Evolutionary conservation across 1,140 invertebrate species (phyloP).

Genomic region (Antheraea pernyi): DNA sequence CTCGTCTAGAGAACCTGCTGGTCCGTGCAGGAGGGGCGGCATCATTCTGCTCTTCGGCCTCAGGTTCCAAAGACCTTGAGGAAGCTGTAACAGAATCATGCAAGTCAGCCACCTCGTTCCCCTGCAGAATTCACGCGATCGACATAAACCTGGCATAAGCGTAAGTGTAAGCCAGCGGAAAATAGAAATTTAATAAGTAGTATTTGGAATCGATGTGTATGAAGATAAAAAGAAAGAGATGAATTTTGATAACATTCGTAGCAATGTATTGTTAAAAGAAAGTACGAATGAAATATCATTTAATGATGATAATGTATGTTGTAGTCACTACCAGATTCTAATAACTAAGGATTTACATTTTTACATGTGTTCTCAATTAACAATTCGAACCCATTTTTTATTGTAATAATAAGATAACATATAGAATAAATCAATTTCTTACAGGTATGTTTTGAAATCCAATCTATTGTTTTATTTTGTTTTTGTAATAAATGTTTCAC

Average conservation of each 20-base stretch:
- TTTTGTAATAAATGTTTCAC: background rate
- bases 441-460: too few relatives aligned
- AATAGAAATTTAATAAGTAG: background rate
- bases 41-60: slow-evolving; percentile 54
- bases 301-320: background rate
- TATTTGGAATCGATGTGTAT: background rate
- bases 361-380: background rate
- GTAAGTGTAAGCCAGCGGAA: background rate
- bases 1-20: slow-evolving; percentile 52
- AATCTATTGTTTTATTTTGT: background rate
- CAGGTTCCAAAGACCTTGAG: slow-evolving; percentile 47
- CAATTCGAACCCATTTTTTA: too few relatives aligned
- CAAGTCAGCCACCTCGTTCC: background rate
- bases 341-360: background rate
- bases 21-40: slow-evolving; percentile 45
- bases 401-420: too few relatives aligned
- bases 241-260: background rate
- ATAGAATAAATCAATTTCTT: background rate
- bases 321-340: background rate
- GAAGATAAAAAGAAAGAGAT: background rate
- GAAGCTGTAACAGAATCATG: slow-evolving; percentile 37
- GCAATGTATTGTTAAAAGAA: background rate
- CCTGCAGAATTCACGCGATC: background rate
- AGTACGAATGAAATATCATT: background rate
- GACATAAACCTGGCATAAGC: background rate